Base-by-base conservation (phyloP, 2,888 invertebrate genomes). In the Dryobotodes eremita region DNA sequence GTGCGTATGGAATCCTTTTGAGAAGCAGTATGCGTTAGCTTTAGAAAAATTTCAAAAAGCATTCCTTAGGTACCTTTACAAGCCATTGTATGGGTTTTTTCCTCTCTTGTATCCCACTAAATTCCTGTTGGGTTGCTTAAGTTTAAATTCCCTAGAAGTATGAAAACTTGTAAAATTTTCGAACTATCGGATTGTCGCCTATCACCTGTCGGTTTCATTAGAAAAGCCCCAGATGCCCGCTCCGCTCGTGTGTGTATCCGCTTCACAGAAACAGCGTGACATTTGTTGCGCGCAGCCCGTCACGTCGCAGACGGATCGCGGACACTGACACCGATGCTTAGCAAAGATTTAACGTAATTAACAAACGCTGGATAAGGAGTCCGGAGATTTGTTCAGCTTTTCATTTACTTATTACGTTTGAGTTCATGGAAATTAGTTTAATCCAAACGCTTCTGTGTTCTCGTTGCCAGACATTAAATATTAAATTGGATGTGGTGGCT, bases 331-430 rank as follows among this genome's bases (percentile, higher is more conserved):
- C 82, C 61, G 70, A 81, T 79, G 72, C 77, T 82, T 77, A 79
- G 82, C 78, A n/a, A 82, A 75, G 85, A 82, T 82, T 86, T 82
- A 78, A 82, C 72, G 80, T 78, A 83, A 85, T 86, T 82, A 86
- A 84, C 80, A 80, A 83, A 72, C 64, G 23, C 31, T 61, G 74
- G 73, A 59, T 76, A 64, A 62, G 53, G 50, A 79, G 31, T 71
- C 69, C n/a, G 8, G 61, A 75, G 84, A 86, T 83, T 85, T 80
- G 66, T 86, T 68, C 75, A 72, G 71, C 65, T 76, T 86, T 83
- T 72, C 62, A 86, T 85, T 86, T 59, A 74, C 71, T 78, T 82
- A 75, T 68, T 69, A 71, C 50, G 42, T 80, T 75, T 65, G 10
- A 20, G 50, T 72, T 64, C 26, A 36, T 74, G 53, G 57, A 70